Conservation (phyloP, 2,797 vertebrate genomes). For the Buphagus erythrorhynchus region DNA sequence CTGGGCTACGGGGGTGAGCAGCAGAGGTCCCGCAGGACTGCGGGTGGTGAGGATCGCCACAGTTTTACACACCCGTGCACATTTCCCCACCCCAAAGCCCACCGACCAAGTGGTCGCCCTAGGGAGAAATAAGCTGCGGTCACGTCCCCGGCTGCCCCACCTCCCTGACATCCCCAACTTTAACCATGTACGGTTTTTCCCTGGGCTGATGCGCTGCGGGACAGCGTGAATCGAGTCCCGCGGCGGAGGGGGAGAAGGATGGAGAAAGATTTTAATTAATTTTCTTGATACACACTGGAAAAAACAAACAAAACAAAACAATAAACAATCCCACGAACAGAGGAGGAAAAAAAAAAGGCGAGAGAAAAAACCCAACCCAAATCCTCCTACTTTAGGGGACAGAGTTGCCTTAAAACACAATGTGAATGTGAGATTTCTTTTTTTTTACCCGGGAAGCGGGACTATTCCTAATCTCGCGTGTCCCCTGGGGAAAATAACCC, state of each 20-base stretch:
- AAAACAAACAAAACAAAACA: neutral
- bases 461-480: neutral
- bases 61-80: fast-evolving
- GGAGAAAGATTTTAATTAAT: neutral
- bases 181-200: neutral
- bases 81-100: neutral
- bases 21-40: neutral
- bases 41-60: neutral
- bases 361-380: neutral
- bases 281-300: neutral
- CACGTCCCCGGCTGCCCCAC: neutral
- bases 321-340: neutral
- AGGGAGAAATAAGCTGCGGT: neutral
- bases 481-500: neutral
- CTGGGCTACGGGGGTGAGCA: neutral
- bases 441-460: neutral
- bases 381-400: neutral
- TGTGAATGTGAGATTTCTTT: neutral
- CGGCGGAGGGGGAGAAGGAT: neutral
- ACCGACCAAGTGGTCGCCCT: neutral
- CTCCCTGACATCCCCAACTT: neutral
- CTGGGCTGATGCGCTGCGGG: neutral
- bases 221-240: neutral
- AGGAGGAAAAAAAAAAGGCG: fast-evolving
- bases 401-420: neutral